These are phyloP conservation scores for Dione vanillae DNA, from an alignment of 2,888 invertebrate genomes.

Conservation along the genomic window DNA sequence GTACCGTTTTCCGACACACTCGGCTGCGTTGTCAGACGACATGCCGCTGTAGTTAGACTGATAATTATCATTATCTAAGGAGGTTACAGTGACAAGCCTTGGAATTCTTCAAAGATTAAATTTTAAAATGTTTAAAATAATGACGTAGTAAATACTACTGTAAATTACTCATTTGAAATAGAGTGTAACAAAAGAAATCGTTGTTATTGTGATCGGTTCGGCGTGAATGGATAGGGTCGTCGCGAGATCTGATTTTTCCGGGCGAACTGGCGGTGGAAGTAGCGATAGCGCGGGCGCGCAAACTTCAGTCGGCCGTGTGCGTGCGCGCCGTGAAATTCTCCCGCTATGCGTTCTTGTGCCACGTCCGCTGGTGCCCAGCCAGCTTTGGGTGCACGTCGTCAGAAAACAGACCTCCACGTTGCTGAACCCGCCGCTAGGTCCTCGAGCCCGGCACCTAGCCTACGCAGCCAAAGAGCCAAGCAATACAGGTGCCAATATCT, in stretches of 20 bases:
- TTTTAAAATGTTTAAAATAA: constrained; percentile 32
- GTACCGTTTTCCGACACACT: constrained; percentile 73
- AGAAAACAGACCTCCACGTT: constrained; percentile 82
- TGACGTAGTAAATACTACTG: constrained; percentile 48
- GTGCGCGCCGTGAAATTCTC: constrained; percentile 81
- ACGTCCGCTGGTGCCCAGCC: constrained; percentile 52
- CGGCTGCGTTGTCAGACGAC: constrained; percentile 65
- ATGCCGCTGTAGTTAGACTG: constrained; percentile 59
- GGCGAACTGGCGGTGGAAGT: constrained; percentile 67
- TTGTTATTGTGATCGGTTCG: constrained; percentile 70
- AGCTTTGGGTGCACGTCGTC: constrained; percentile 81
- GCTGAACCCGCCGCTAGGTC: constrained; percentile 72
- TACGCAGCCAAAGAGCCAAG: constrained; percentile 80
- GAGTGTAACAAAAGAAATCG: constrained; percentile 79
- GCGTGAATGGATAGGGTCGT: constrained; percentile 81
- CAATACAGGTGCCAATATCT: constrained; percentile 74
- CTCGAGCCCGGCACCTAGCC: constrained; percentile 80
- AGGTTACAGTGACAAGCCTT: constrained; percentile 18
- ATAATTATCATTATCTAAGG: constrained; percentile 25
- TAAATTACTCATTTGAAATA: constrained; percentile 58
- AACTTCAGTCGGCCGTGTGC: constrained; percentile 78
- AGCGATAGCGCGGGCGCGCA: constrained; percentile 63
- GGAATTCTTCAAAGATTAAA: background rate
- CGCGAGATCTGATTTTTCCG: constrained; percentile 79
- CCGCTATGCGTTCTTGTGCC: constrained; percentile 72